A percentile compares a stretch with the other conserved stretches of the same genome.
phyloP scores from a whole-genome alignment of 1,140 invertebrate species.

The Phocides pigmalion region DNA sequence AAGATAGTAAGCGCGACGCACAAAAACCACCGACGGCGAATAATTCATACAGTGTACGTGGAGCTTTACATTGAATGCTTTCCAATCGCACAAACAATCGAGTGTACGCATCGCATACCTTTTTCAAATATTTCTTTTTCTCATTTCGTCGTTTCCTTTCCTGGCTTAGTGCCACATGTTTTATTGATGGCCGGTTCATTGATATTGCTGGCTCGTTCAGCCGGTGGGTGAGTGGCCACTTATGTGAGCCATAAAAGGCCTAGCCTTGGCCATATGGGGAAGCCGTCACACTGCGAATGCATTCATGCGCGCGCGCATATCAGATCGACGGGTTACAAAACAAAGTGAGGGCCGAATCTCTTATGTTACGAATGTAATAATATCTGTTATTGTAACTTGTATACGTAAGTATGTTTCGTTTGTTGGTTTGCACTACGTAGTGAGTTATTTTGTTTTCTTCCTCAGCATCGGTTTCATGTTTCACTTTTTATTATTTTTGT shows the following conservation, averaged over 20 bases:
- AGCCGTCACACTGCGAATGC: conserved; percentile 73
- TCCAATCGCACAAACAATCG: conserved; percentile 75
- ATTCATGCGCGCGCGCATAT: conserved; percentile 78
- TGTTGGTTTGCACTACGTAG: not conserved
- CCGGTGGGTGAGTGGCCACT: conserved; percentile 80
- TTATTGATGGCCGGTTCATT: conserved; percentile 83
- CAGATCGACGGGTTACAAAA: conserved; percentile 74
- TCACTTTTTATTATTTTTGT: no score
- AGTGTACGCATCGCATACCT: conserved; percentile 72
- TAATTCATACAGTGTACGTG: conserved; percentile 68
- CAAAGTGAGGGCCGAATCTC: conserved; percentile 69
- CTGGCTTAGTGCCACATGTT: conserved; percentile 80
- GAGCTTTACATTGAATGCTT: conserved; percentile 78
- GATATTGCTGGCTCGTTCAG: conserved; percentile 81
- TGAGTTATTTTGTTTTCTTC: not conserved
- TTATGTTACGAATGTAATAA: conserved; percentile 32
- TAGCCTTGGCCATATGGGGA: conserved; percentile 81
- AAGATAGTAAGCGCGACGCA: conserved; percentile 39
- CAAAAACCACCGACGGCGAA: conserved; percentile 60
- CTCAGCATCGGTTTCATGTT: no score
- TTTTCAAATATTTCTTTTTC: conserved; percentile 82
- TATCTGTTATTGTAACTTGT: conserved; percentile 3
- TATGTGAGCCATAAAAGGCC: conserved; percentile 80
- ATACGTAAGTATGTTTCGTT: not conserved
- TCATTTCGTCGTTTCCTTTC: conserved; percentile 81